phyloP scores from a whole-genome alignment of 2,888 invertebrate genomes.

The Latheticus oryzae region DNA sequence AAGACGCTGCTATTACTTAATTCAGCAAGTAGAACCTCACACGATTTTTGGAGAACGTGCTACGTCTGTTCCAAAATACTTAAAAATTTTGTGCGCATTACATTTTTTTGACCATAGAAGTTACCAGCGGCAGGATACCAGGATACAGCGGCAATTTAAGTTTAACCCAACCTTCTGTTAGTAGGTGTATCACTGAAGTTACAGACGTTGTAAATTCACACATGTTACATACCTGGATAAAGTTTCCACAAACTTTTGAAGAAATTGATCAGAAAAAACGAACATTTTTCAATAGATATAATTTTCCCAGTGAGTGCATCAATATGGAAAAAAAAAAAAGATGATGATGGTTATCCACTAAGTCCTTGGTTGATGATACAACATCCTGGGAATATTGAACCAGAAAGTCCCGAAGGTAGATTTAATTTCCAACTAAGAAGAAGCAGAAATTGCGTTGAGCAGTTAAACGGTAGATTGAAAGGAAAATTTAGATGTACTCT shows the following conservation, averaged over 20 bases:
- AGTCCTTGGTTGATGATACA: slow-evolving; percentile 30
- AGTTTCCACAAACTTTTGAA: slow-evolving; percentile 19
- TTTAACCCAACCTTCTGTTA: slow-evolving; percentile 25
- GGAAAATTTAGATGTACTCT: slow-evolving; percentile 38
- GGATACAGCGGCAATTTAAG: background rate
- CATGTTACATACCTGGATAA: slow-evolving; percentile 1
- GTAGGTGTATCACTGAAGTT: slow-evolving; percentile 5
- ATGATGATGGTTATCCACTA: slow-evolving; percentile 29
- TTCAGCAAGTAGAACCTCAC: background rate
- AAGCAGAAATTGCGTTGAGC: slow-evolving; percentile 25
- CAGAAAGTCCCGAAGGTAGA: slow-evolving; percentile 20
- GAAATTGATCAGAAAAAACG: slow-evolving; percentile 1
- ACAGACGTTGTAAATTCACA: slow-evolving; percentile 2
- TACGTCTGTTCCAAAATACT: background rate
- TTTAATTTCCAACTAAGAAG: slow-evolving; percentile 11
- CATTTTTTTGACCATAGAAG: slow-evolving; percentile 27
- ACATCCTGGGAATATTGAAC: slow-evolving; percentile 13
- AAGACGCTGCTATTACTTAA: background rate
- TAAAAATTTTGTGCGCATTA: slow-evolving; percentile 5
- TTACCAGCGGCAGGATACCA: slow-evolving; percentile 8
- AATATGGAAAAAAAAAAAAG: too few relatives aligned
- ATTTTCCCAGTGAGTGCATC: slow-evolving; percentile 7
- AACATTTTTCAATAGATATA: slow-evolving; percentile 1
- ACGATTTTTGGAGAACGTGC: background rate
- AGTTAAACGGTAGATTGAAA: slow-evolving; percentile 38